These are phyloP conservation scores for Drosophila sp. DNA, from an alignment of 1,140 invertebrate genomes.

Conservation along the genomic window DNA sequence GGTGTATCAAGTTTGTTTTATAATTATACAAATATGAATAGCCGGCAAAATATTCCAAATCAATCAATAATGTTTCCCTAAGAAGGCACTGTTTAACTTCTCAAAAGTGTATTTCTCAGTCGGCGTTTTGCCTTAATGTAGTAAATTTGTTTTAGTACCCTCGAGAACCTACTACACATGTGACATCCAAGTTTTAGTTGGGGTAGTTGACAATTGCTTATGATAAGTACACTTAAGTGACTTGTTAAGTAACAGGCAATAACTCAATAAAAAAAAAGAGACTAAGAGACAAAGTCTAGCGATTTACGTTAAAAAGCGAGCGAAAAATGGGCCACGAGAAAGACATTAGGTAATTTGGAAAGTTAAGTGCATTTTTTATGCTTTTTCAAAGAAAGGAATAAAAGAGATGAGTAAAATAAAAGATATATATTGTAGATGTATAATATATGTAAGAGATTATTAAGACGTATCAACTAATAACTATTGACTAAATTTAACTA, in stretches of 20 bases:
- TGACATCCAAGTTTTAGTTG: constrained; percentile 1
- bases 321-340: not conserved
- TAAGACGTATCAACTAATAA: too few relatives aligned
- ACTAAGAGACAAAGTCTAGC: not conserved
- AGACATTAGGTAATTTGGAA: not conserved
- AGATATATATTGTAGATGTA: too few relatives aligned
- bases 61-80: too few relatives aligned
- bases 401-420: too few relatives aligned
- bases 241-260: constrained; percentile 5
- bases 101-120: not conserved
- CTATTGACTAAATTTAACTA: too few relatives aligned
- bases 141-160: not conserved
- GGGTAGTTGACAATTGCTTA: constrained; percentile 3
- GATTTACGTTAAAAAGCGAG: not conserved
- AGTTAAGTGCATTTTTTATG: too few relatives aligned
- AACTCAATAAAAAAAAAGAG: not conserved
- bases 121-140: not conserved
- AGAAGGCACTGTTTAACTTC: too few relatives aligned
- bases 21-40: too few relatives aligned
- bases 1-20: not conserved
- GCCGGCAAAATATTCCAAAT: too few relatives aligned
- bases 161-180: constrained; percentile 1
- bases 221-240: not conserved
- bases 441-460: too few relatives aligned
- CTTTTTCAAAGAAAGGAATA: too few relatives aligned